Evolutionary conservation across 37 sponge, comb jelly and placozoan species (phyloP).

Genomic region (Aplysina aerophoba): DNA sequence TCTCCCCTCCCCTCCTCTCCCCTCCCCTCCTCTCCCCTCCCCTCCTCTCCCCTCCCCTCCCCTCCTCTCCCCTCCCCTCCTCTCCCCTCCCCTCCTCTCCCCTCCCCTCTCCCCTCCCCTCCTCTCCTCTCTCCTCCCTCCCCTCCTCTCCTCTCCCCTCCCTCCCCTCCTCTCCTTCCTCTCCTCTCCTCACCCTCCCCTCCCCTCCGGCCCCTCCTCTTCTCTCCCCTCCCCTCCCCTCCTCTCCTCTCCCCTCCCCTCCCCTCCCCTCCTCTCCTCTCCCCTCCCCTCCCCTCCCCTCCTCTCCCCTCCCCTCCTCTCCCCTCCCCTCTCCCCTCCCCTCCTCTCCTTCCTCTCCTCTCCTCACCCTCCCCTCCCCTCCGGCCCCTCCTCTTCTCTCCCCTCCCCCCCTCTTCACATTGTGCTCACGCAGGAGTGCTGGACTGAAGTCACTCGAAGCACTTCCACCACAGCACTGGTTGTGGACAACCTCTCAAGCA

Average conservation of each 20-base stretch:
- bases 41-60: not conserved
- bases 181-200: not conserved
- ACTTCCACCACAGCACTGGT: constrained; percentile 57
- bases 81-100: too few relatives aligned
- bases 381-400: too few relatives aligned
- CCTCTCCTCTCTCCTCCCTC: not conserved
- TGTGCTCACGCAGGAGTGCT: not conserved
- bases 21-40: constrained; percentile 13
- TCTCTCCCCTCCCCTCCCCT: too few relatives aligned
- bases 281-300: not conserved
- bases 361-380: too few relatives aligned
- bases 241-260: too few relatives aligned
- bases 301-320: constrained; percentile 5
- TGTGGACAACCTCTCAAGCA: constrained; percentile 60
- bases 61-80: too few relatives aligned
- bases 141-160: not conserved
- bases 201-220: not conserved
- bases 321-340: not conserved
- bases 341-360: too few relatives aligned
- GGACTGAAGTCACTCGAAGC: not conserved
- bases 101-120: too few relatives aligned
- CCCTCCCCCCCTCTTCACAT: not conserved
- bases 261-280: not conserved
- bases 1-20: not conserved
- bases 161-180: not conserved